Base-by-base conservation (phyloP, 2,888 invertebrate genomes). In the Athrips mouffetella region DNA sequence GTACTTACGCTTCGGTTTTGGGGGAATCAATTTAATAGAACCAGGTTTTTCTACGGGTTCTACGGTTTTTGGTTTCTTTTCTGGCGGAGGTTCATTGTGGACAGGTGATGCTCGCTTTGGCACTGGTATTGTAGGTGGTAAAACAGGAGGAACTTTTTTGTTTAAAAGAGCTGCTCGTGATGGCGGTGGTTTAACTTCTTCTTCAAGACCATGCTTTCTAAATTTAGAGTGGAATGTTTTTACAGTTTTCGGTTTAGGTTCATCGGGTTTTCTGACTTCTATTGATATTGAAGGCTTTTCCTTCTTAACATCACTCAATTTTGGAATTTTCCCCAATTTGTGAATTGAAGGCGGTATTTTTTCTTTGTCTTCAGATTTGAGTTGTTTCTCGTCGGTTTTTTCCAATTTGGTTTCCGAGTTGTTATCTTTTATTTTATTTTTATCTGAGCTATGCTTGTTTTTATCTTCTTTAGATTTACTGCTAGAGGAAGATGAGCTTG, bases 1-100 rank as follows among this genome's bases (percentile, higher is more conserved):
- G 90, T 90, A 94, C 96, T 95, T 94, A 97, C 97, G 95, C 91
- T 95, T 96, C 59, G 94, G 94, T 90, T 96, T 95, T 58, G 96
- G 92, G 63, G 96, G 93, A 67, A 96, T 96, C 59, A 96, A 86
- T 89, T 97, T 97, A 62, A 96, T 94, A 59, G 93, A 91, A 59
- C 95, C 95, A 27, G 94, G 94, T 76, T 94, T 92, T 69, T 95
- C 95, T 30, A 91, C 82, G 51, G 80, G 78, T 51, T 89, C 88
- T 54, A 84, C 67, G 45, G 92, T 90, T 82, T 94, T 95, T 8
- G 91, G 77, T 74, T 94, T 95, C 87, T 97, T 97, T 72, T 96
- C 96, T 31, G 91, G 91, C 10, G 93, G 91, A 16, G 89, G 60
- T 51, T 89, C 89, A 64, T 73, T 80, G 57, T 83, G 86, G 52